Evolutionary conservation across 1,140 invertebrate species (phyloP), one percentile per base, ranked within the genome.

Genomic region (Galleria mellonella): DNA sequence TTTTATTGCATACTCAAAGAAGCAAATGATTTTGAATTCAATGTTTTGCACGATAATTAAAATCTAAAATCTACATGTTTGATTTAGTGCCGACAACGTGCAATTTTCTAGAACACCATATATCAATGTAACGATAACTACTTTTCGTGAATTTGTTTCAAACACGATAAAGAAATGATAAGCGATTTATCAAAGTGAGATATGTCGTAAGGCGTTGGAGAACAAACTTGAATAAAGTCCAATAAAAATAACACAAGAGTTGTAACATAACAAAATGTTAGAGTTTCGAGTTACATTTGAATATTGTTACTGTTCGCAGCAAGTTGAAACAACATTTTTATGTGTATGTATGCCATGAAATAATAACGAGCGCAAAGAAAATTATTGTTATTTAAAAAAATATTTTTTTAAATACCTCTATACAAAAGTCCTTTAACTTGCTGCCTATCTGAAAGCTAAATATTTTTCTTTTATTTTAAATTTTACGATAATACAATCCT

Each of bases 141-240:
- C 12, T 37, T 37, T 37, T 17, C 14, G 13, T 17, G 35, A 28
- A 38, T 46, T 31, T 31, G 31, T 46, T 35, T 31, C 15, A 14
- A 38, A 46, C 8, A 17, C 35, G 44, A 40, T 40, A 47, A 14
- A 28, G 36, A 4, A 32, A 15, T 39, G 37, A 47, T 47, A 40
- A 47, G n/a, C 28, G 39, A 32, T 45, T 32, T 39, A 47, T 47
- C 36, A 29, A 32, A 39, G 37, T 8, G 23, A 33, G 36, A 47
- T 47, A 40, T 39, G 39, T 47, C 27, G 36, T 17, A 37, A 37
- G 17, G n/a, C 14, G 35, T 37, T 17, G 11, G n/a, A n/a, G 35
- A 17, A 37, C 17, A 37, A 37, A 37, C 17, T 37, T 17, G 17
- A 15, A 37, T 37, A 13, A 37, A 37, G 13, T 37, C 35, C 17